Evolutionary conservation across 1,140 invertebrate species (phyloP).

Genomic region (Glossosoma conforme): DNA sequence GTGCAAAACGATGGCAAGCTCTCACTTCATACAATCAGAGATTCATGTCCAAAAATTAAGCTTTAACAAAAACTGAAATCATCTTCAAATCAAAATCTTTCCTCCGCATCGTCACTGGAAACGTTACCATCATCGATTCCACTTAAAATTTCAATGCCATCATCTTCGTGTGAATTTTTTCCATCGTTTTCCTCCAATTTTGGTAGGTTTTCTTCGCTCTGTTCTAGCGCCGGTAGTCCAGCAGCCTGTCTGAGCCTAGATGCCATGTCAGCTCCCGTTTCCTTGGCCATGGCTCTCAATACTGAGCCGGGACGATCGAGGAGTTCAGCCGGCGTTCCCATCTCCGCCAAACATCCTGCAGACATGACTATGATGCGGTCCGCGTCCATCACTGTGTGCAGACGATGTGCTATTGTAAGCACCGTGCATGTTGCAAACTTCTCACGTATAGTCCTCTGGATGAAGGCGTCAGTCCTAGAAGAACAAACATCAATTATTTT

Average conservation of each 20-base stretch:
- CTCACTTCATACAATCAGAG: too few species aligned
- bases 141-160: too few species aligned
- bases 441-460: conserved; percentile 55
- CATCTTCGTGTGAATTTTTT: too few species aligned
- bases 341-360: conserved; percentile 53
- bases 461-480: conserved; percentile 59
- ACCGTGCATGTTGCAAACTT: conserved; percentile 63
- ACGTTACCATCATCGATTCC: too few species aligned
- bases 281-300: conserved; percentile 65
- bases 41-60: too few species aligned
- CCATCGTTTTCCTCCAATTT: too few species aligned
- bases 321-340: conserved; percentile 57
- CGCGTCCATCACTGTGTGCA: conserved; percentile 81
- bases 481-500: conserved; percentile 9
- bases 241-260: conserved; percentile 5
- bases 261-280: conserved; percentile 52
- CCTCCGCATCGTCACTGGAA: too few species aligned
- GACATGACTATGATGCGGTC: conserved; percentile 73
- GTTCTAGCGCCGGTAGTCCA: too few species aligned
- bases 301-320: conserved; percentile 55
- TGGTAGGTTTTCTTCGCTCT: too few species aligned
- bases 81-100: too few species aligned
- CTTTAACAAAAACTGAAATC: too few species aligned
- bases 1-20: too few species aligned
- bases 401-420: conserved; percentile 69